phyloP scores from a whole-genome alignment of 2,113 vertebrate genomes.

The Prietella phreatophila region DNA sequence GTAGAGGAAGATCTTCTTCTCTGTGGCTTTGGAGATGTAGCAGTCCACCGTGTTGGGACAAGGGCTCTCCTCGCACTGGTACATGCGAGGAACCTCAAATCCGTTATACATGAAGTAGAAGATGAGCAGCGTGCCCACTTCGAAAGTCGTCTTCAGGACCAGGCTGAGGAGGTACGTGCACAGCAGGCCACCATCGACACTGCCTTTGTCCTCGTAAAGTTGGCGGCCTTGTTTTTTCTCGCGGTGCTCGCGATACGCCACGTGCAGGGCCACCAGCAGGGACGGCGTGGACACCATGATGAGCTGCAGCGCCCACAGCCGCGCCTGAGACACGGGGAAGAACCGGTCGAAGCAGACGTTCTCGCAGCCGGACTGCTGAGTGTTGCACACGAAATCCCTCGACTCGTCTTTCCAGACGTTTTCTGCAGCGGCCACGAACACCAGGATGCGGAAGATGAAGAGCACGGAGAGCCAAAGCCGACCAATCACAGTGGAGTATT shows the following conservation, averaged over 20 bases:
- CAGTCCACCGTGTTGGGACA: conserved; percentile 84
- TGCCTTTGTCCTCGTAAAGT: conserved; percentile 71
- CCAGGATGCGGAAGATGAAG: conserved; percentile 81
- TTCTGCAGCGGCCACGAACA: conserved; percentile 81
- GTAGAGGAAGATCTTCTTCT: conserved; percentile 84
- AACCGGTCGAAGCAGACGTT: conserved; percentile 87
- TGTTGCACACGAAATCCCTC: conserved; percentile 84
- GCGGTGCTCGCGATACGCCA: conserved; percentile 77
- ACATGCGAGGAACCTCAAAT: conserved; percentile 74
- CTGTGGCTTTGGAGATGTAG: conserved; percentile 79
- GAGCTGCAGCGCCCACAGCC: conserved; percentile 87
- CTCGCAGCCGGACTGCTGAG: conserved; percentile 83
- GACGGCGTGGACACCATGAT: conserved; percentile 86
- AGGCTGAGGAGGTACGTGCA: conserved; percentile 81
- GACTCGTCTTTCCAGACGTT: conserved; percentile 86
- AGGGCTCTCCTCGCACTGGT: conserved; percentile 76
- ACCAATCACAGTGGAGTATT: conserved; percentile 83
- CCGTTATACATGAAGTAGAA: conserved; percentile 83
- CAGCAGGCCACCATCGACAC: conserved; percentile 78
- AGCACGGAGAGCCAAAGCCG: conserved; percentile 81
- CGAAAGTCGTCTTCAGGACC: conserved; percentile 77
- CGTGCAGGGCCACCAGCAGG: conserved; percentile 83
- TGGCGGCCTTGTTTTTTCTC: conserved; percentile 71
- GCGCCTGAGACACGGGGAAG: conserved; percentile 84
- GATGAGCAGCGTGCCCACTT: conserved; percentile 77